Evolutionary conservation across 2,888 invertebrate genomes (phyloP), one percentile per base, ranked within the genome.

Genomic region (Actias luna): DNA sequence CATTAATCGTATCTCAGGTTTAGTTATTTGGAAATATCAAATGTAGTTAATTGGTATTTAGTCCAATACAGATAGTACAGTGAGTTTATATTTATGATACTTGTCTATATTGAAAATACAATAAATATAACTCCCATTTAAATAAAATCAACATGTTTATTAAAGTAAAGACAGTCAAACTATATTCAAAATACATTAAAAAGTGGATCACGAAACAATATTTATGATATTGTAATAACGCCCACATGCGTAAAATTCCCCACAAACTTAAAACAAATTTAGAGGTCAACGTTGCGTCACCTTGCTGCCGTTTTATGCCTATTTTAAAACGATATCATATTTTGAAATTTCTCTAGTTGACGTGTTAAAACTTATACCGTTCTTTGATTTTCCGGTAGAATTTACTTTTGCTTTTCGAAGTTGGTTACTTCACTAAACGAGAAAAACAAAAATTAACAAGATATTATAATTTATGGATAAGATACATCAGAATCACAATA

Each of bases 151-250:
- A 59, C 29, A 52, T 25, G 18, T 61, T 57, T 63, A 10, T 57
- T 52, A 39, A 58, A 36, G 57, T 55, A 31, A 57, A 58, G 58
- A 42, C 57, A 42, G 58, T 62, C 57, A 62, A 62, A 52, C 57
- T 31, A 58, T 57, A 35, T 55, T 59, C 36, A 22, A 59, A 52
- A 59, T 36, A 63, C 59, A 63, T 63, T 63, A 59, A 63, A 63
- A 63, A 59, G 55, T 63, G 52, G 63, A 63, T 52, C 63, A 63
- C 63, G 59, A 55, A 63, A 63, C 55, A 59, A 59, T 63, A 63
- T 63, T 63, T 63, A 63, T 63, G 63, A 63, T 63, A 63, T 63
- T 63, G n/a, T 36, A n/a, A 52, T 35, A 39, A 36, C 29, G 52
- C 63, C 63, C 63, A 59, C 63, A 39, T 55, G 31, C 55, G 59